These are phyloP conservation scores for Nasonia giraulti DNA, from an alignment of 1,140 invertebrate genomes.

Conservation along the genomic window DNA sequence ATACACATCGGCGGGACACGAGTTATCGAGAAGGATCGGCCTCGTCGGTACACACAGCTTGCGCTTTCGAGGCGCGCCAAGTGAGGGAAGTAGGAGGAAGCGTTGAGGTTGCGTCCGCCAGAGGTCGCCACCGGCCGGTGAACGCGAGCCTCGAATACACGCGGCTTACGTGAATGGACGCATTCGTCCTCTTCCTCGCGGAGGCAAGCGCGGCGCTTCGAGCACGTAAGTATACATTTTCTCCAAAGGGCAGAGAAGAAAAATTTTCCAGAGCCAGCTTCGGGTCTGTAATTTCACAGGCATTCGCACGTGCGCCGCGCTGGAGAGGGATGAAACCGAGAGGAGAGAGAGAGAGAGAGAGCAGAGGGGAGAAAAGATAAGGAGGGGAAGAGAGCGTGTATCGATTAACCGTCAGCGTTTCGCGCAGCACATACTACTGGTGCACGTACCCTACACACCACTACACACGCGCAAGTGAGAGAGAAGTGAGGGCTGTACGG, in stretches of 20 bases:
- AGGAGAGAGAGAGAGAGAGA: background rate
- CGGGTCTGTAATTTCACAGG: background rate
- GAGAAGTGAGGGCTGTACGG: background rate
- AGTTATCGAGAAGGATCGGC: background rate
- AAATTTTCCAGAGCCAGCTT: background rate
- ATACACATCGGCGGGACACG: too few species aligned
- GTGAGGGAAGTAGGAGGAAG: background rate
- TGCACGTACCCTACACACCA: background rate
- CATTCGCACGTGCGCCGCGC: background rate
- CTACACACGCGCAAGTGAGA: background rate
- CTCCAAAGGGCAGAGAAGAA: background rate
- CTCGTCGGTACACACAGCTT: background rate
- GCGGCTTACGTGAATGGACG: background rate
- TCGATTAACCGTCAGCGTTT: constrained; percentile 66
- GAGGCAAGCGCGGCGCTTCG: background rate
- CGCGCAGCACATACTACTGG: constrained; percentile 23
- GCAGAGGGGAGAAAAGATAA: background rate
- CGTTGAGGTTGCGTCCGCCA: constrained; percentile 40
- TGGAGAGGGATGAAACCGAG: background rate
- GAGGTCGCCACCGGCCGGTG: constrained; percentile 22
- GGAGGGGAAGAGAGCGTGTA: constrained; percentile 47
- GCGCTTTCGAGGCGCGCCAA: background rate
- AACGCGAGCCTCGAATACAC: background rate
- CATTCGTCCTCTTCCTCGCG: background rate
- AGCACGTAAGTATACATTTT: background rate